Evolutionary conservation across 2,797 vertebrate species (phyloP).

Genomic region (Phalanger gymnotis): DNA sequence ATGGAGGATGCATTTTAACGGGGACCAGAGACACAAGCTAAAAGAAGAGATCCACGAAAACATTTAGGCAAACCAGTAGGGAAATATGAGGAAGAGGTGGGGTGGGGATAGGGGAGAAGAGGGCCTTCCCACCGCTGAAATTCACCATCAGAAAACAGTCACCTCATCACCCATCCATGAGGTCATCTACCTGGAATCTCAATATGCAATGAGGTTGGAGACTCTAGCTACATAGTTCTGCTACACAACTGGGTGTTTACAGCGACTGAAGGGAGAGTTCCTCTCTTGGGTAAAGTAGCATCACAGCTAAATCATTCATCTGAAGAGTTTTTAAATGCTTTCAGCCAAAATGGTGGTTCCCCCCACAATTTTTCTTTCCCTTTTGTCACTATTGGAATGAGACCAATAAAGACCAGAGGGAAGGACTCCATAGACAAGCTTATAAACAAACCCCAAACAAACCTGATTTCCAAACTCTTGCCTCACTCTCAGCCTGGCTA

Average conservation of each 20-base stretch:
- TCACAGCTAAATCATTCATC: too few relatives aligned
- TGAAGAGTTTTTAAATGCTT: not conserved
- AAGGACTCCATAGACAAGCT: not conserved
- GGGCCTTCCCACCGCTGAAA: not conserved
- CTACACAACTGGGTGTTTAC: not conserved
- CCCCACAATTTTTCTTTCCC: not conserved
- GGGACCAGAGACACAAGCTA: not conserved
- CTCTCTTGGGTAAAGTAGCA: not conserved
- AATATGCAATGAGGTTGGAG: fast-evolving
- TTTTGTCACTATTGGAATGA: not conserved
- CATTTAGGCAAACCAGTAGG: not conserved
- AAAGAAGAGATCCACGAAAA: not conserved
- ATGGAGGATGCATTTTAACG: not conserved
- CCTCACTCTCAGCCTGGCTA: not conserved
- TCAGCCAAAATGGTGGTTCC: not conserved
- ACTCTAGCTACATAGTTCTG: not conserved
- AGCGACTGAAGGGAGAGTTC: not conserved
- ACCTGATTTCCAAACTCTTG: not conserved
- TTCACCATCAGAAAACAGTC: not conserved
- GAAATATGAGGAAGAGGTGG: not conserved
- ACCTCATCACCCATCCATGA: not conserved
- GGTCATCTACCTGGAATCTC: not conserved
- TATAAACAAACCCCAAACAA: not conserved
- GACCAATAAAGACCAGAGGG: not conserved
- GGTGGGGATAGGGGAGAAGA: not conserved